A percentile compares a stretch with the other conserved stretches of the same genome.
phyloP scores from a whole-genome alignment of 2,888 invertebrate genomes.

The Meghimatium bilineatum region DNA sequence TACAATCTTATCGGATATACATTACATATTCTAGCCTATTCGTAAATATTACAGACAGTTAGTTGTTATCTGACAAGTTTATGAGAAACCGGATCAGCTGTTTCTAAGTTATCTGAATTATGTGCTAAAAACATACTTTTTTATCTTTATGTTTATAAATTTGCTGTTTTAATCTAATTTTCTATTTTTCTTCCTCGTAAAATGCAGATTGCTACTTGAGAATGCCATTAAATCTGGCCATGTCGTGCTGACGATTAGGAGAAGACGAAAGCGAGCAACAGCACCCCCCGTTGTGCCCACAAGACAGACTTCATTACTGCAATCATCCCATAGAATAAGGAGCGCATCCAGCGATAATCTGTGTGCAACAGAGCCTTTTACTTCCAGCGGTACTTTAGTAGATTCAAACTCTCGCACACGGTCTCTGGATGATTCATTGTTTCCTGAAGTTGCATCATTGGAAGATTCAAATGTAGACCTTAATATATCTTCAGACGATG shows the following conservation, averaged over 20 bases:
- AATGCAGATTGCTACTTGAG: constrained; percentile 54
- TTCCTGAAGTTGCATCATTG: constrained; percentile 12
- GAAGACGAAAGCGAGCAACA: constrained; percentile 63
- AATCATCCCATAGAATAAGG: constrained; percentile 25
- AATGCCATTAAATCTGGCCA: constrained; percentile 64
- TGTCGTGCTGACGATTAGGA: constrained; percentile 65
- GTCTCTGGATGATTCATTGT: constrained; percentile 30
- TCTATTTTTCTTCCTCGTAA: background rate
- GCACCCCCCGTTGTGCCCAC: constrained; percentile 62
- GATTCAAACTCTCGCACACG: constrained; percentile 15
- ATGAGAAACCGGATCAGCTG: too few species aligned
- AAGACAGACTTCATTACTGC: constrained; percentile 55
- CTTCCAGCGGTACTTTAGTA: constrained; percentile 15
- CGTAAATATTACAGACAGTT: too few species aligned
- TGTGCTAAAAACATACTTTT: too few species aligned
- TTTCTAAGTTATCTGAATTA: too few species aligned
- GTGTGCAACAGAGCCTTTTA: constrained; percentile 3
- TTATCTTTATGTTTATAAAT: too few species aligned
- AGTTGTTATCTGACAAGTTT: too few species aligned
- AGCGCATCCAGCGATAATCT: constrained; percentile 41
- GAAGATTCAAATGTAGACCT: constrained; percentile 51
- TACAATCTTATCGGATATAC: too few species aligned
- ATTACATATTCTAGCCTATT: too few species aligned
- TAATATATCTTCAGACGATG: constrained; percentile 56
- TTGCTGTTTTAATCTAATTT: background rate